These are phyloP conservation scores for Macaria notata DNA, from an alignment of 2,888 invertebrate genomes.

Conservation along the genomic window DNA sequence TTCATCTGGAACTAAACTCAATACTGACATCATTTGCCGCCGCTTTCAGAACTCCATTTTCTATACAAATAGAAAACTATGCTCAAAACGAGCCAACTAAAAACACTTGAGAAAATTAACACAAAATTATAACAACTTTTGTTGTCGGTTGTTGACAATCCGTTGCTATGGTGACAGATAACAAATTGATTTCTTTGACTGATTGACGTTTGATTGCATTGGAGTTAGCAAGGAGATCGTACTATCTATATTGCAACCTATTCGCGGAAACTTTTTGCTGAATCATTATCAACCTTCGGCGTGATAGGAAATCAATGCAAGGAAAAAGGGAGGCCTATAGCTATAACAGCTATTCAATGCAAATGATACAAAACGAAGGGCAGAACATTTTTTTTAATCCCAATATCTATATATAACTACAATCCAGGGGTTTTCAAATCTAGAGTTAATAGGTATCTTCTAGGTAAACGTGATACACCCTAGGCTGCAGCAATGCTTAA, in stretches of 20 bases:
- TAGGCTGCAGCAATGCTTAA: too few species aligned
- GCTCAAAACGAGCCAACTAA: slow-evolving; percentile 43
- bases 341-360: too few species aligned
- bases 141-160: slow-evolving; percentile 48
- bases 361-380: too few species aligned
- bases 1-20: slow-evolving; percentile 78
- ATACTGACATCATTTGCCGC: slow-evolving; percentile 65
- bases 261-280: background rate
- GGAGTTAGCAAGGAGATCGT: slow-evolving; percentile 33
- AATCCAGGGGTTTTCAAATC: too few species aligned
- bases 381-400: too few species aligned
- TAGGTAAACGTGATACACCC: too few species aligned
- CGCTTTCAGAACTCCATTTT: slow-evolving; percentile 54
- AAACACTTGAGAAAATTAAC: slow-evolving; percentile 39
- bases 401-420: too few species aligned
- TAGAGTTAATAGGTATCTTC: too few species aligned
- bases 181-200: slow-evolving; percentile 49
- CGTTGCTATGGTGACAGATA: slow-evolving; percentile 61
- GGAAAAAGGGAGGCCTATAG: too few species aligned
- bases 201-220: slow-evolving; percentile 42
- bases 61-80: slow-evolving; percentile 42
- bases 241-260: slow-evolving; percentile 1
- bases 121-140: slow-evolving; percentile 31
- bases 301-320: too few species aligned
- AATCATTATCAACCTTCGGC: too few species aligned